These are phyloP conservation scores for Xiphorhynchus erythropygius DNA, from an alignment of 2,797 vertebrate species.

Conservation along the genomic window DNA sequence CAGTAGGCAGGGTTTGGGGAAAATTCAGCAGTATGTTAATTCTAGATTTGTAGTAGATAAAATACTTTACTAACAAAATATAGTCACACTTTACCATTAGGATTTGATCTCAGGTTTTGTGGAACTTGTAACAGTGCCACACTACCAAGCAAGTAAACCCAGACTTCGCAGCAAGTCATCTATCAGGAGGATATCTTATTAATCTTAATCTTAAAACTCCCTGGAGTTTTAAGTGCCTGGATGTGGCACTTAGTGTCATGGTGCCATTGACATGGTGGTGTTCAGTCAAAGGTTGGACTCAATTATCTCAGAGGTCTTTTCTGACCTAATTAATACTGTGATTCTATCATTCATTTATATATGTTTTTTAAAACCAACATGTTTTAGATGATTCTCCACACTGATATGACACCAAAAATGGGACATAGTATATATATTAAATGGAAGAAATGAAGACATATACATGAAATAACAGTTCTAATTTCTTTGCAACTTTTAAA, in stretches of 20 bases:
- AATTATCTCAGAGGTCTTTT: background rate
- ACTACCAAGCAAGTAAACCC: background rate
- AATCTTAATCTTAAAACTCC: background rate
- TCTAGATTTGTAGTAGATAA: background rate
- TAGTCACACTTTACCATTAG: background rate
- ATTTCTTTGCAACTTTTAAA: background rate
- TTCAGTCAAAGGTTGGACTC: background rate
- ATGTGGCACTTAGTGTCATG: background rate
- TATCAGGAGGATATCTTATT: background rate
- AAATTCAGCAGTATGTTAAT: background rate
- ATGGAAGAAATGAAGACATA: background rate
- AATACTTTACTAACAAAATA: background rate
- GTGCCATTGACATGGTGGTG: background rate
- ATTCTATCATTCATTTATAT: background rate
- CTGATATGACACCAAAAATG: background rate
- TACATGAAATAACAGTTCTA: background rate
- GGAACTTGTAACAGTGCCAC: background rate
- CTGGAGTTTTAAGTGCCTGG: background rate
- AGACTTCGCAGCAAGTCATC: background rate
- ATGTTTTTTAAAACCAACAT: background rate
- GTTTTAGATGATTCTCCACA: background rate
- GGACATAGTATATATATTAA: background rate
- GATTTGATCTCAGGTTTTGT: slow-evolving; percentile 25
- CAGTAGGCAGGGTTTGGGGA: background rate
- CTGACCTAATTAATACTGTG: background rate